Base-by-base conservation (phyloP, 2,113 vertebrate species). In the Pygoscelis antarcticus region DNA sequence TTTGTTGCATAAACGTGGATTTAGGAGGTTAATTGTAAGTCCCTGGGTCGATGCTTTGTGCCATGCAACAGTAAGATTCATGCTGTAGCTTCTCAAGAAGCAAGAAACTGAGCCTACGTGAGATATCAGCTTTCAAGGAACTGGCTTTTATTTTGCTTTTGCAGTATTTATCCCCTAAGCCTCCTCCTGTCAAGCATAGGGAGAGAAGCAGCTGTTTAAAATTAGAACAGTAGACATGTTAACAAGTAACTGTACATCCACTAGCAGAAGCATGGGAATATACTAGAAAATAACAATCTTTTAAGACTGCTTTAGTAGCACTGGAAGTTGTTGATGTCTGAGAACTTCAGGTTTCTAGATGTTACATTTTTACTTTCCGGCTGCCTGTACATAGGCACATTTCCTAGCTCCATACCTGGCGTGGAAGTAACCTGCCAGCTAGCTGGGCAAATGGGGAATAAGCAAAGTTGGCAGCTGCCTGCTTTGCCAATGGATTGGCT, bases 151-250 rank as follows among this genome's bases (percentile, higher is more conserved):
- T 86, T 95, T 90, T 36, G 7, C 30, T 93, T 22, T 29, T 87
- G 70, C 86, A 70, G 61, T 58, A 49, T 92, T 92, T 93, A 93
- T 84, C 77, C 54, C 76, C 78, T 60, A 52, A 87, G 84, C 58
- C 44, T 80, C 58, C 44, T 80, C 89, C 97, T 91, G 85, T 66
- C 92, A 84, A 71, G 82, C 79, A 40, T 23, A 90, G 87, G 49
- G 93, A 78, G 78, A 77, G 94, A 70, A 95, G 94, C 97, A 96
- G 94, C 98, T 97, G 98, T 97, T 98, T 97, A 97, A 98, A 97
- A 98, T 97, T 96, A 96, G 97, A 96, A 87, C 97, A 97, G 97
- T 98, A 98, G 79, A 83, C 97, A 38, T 98, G 98, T 98, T 98
- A 98, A 98, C 98, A 98, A 98, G 97, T 78, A 75, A 60, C 87